Evolutionary conservation across 1,140 invertebrate genomes (phyloP).

Genomic region (Lucilia sericata): DNA sequence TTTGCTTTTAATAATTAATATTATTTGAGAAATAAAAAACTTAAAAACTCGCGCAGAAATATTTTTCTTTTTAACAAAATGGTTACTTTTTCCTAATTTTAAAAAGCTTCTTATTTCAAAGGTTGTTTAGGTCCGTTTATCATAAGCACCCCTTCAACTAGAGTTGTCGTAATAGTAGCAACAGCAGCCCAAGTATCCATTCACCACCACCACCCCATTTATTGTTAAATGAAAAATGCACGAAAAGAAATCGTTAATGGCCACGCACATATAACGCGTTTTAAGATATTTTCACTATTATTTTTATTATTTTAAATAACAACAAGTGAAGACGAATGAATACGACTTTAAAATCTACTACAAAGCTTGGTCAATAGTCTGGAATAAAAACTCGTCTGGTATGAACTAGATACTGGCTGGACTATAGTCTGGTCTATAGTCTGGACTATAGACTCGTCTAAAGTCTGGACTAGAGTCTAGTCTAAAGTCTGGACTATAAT

Average conservation of each 20-base stretch:
- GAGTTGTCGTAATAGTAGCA: background rate
- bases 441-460: no score
- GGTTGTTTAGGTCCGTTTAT: background rate
- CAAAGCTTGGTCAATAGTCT: no score
- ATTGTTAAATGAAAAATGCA: constrained; percentile 34
- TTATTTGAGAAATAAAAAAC: background rate
- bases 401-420: no score
- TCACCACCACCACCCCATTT: background rate
- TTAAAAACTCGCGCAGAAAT: constrained; percentile 10
- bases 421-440: no score
- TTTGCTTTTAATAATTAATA: constrained; percentile 45
- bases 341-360: no score
- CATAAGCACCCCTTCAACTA: constrained; percentile 30
- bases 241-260: constrained; percentile 43
- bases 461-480: no score
- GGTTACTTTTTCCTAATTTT: background rate
- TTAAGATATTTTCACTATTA: constrained; percentile 12
- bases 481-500: no score
- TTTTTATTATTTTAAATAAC: constrained; percentile 11
- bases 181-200: background rate
- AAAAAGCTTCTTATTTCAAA: background rate
- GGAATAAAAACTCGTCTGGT: no score
- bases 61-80: constrained; percentile 19
- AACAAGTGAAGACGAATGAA: background rate
- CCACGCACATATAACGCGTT: constrained; percentile 39